Evolutionary conservation across 2,888 invertebrate species (phyloP), one percentile per base, ranked within the genome.

Genomic region (Tortrix viridana): DNA sequence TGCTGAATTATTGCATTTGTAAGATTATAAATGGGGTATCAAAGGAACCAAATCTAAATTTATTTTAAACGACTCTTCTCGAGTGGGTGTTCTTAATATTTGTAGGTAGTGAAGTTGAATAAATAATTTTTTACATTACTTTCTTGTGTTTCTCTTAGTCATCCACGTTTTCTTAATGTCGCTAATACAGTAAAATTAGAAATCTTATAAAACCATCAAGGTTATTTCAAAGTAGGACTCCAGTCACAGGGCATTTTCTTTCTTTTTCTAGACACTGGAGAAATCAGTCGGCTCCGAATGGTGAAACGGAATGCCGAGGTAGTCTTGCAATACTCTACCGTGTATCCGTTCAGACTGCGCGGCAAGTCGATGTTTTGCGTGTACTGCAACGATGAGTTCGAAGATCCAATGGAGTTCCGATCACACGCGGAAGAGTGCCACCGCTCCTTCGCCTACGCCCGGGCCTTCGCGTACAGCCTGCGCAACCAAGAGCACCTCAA

Each of bases 251-350:
- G 74, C 73, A 75, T 74, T 79, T 76, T 76, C 67, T 74, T 82
- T 81, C 76, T 82, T 86, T 88, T 89, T 89, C 85, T 89, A 90
- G 89, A 85, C 73, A 73, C 77, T 70, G 73, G 71, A 75, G 77
- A 76, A 72, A 73, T 71, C 70, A 74, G 71, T 73, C 68, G 65
- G 66, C 69, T 65, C 69, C 65, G 65, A 71, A 79, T 77, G 80
- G 85, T 82, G 76, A 89, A 82, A 84, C 72, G 79, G 75, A 90
- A 90, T 69, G 89, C 89, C 54, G 84, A 87, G 74, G 74, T 85
- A 66, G 77, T 92, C 60, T 82, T 92, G 80, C 73, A 81, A 79
- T 85, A 84, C 75, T 81, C 89, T 14, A 89, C 89, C 43, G 79
- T 82, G 47, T 87, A 85, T 72, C 91, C 91, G 67, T 91, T 90